These are phyloP conservation scores for Xestia sexstrigata DNA, from an alignment of 2,888 invertebrate species.

Conservation along the genomic window DNA sequence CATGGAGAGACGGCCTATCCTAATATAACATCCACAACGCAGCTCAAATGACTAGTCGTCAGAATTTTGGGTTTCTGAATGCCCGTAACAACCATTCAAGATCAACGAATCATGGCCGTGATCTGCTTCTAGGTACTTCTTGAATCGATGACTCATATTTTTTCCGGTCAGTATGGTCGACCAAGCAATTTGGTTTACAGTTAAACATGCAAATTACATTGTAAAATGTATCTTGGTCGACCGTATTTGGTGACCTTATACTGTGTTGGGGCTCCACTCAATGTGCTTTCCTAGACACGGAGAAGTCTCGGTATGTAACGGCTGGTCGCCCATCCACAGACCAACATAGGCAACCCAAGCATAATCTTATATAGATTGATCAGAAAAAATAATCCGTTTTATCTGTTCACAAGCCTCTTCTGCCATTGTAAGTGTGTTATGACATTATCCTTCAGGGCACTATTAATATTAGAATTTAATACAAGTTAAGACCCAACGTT, in stretches of 20 bases:
- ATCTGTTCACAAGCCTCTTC: neutral
- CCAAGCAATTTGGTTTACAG: no score
- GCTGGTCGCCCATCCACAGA: neutral
- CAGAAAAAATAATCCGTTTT: no score
- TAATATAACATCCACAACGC: neutral
- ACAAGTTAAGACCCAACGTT: constrained; percentile 29
- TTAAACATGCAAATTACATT: no score
- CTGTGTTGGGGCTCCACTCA: neutral
- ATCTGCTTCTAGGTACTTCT: neutral
- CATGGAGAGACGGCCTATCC: neutral
- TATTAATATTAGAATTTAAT: neutral
- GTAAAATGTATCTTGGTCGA: no score
- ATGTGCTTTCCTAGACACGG: neutral
- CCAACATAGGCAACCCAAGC: neutral
- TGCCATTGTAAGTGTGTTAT: neutral
- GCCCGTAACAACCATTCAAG: neutral
- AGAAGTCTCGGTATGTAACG: neutral
- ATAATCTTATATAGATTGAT: neutral
- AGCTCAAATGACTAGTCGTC: neutral
- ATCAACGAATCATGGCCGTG: neutral
- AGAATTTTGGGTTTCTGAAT: neutral
- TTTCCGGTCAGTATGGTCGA: no score
- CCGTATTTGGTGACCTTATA: no score
- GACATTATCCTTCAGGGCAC: neutral
- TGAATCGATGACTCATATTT: no score